Conservation (phyloP, 2,888 invertebrate species). For the Zaprionus bogoriensis region DNA sequence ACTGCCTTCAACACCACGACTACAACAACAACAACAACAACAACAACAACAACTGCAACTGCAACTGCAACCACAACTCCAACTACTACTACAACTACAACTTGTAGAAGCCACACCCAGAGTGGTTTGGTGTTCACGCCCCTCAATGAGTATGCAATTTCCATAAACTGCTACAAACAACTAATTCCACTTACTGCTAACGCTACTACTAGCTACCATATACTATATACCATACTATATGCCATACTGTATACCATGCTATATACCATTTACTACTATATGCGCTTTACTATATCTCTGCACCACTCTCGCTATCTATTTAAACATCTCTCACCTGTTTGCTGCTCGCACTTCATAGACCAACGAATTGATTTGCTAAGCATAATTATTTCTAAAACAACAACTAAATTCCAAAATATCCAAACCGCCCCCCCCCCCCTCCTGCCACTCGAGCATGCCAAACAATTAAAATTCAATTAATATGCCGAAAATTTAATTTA, state of each 20-base stretch:
- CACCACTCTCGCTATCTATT: slow-evolving; percentile 4
- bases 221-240: slow-evolving; percentile 20
- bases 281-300: too few species aligned
- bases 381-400: slow-evolving; percentile 47
- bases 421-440: background rate
- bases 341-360: slow-evolving; percentile 38
- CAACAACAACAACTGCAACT: slow-evolving; percentile 37
- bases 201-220: slow-evolving; percentile 22
- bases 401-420: slow-evolving; percentile 10
- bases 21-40: slow-evolving; percentile 32
- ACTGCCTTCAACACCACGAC: slow-evolving; percentile 22
- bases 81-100: slow-evolving; percentile 52
- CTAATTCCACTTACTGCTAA: slow-evolving; percentile 25
- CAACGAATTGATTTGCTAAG: slow-evolving; percentile 59
- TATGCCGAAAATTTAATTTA: slow-evolving; percentile 58
- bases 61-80: slow-evolving; percentile 39
- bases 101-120: slow-evolving; percentile 69
- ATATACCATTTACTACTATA: slow-evolving; percentile 22
- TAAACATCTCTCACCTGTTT: background rate
- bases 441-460: slow-evolving; percentile 45
- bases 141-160: slow-evolving; percentile 82
- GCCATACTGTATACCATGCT: too few species aligned
- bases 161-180: slow-evolving; percentile 27
- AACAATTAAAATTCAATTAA: slow-evolving; percentile 70
- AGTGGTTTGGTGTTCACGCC: slow-evolving; percentile 82